These are phyloP conservation scores for Drosophila nannoptera DNA, from an alignment of 1,140 invertebrate genomes.

Conservation along the genomic window DNA sequence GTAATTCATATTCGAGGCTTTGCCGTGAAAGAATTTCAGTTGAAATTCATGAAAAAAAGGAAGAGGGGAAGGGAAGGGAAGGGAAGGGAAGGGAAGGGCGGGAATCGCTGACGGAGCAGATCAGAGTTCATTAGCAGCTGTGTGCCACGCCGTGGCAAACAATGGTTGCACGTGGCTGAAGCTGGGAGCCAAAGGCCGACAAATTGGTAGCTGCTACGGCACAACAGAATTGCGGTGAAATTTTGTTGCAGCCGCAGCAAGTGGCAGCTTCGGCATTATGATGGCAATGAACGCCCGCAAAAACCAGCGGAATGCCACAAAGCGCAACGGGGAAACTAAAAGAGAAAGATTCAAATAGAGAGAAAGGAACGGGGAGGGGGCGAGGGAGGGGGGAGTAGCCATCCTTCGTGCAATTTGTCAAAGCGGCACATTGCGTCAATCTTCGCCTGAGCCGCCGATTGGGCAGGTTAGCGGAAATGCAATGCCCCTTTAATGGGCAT, in stretches of 20 bases:
- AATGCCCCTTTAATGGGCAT: conserved; percentile 29
- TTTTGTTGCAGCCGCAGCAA: conserved; percentile 21
- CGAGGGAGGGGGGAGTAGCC: conserved; percentile 39
- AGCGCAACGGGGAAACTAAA: conserved; percentile 26
- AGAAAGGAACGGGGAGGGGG: background rate
- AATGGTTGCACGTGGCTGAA: conserved; percentile 14
- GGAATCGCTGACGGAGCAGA: background rate
- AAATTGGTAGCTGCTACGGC: conserved; percentile 33
- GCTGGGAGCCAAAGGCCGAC: background rate
- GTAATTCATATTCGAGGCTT: background rate
- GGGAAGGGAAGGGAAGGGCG: too few species aligned
- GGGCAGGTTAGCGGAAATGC: conserved; percentile 36
- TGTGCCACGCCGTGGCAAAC: conserved; percentile 7
- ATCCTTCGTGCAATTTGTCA: conserved; percentile 54
- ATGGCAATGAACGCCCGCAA: conserved; percentile 44
- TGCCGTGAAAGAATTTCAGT: conserved; percentile 10
- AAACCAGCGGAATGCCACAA: conserved; percentile 68
- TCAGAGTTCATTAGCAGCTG: conserved; percentile 11
- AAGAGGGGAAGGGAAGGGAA: too few species aligned
- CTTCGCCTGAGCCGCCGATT: conserved; percentile 16
- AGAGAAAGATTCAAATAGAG: background rate
- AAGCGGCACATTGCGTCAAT: conserved; percentile 38
- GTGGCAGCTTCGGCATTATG: conserved; percentile 37
- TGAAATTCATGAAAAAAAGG: background rate
- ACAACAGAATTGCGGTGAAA: conserved; percentile 47